These are phyloP conservation scores for Elephantulus edwardii DNA, from an alignment of 2,113 vertebrate species.

Conservation along the genomic window DNA sequence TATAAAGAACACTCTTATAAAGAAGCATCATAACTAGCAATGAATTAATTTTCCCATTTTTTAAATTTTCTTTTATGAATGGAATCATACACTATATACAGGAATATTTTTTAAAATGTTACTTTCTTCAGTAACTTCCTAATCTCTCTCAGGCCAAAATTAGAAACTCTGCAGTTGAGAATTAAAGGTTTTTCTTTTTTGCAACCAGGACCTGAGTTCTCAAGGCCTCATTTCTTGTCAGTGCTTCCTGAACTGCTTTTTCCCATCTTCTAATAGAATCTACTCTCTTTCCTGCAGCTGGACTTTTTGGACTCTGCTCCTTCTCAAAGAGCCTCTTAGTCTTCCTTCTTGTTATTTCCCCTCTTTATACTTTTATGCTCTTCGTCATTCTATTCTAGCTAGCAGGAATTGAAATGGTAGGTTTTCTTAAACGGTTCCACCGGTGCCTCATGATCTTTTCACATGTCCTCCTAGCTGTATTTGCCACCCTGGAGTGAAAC, in stretches of 20 bases:
- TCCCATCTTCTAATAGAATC: background rate
- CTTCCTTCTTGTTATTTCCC: background rate
- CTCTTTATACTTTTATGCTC: rapidly evolving
- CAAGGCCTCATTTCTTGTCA: background rate
- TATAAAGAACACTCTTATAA: background rate
- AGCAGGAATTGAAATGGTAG: background rate
- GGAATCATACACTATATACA: background rate
- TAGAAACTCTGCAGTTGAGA: background rate
- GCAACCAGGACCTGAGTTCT: background rate
- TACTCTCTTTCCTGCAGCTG: background rate
- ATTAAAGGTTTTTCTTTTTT: background rate
- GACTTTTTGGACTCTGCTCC: background rate
- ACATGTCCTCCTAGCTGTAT: background rate
- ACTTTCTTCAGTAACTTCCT: background rate
- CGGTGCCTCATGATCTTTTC: background rate
- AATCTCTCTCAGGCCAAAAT: background rate
- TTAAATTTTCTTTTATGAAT: background rate
- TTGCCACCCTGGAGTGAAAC: background rate
- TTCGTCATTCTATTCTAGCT: background rate
- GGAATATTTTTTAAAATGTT: background rate
- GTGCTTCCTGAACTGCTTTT: background rate
- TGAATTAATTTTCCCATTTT: background rate
- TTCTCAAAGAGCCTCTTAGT: background rate
- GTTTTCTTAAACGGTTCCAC: background rate
- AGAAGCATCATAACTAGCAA: background rate